phyloP scores from a whole-genome alignment of 1,140 invertebrate species.

The Contarinia nasturtii region DNA sequence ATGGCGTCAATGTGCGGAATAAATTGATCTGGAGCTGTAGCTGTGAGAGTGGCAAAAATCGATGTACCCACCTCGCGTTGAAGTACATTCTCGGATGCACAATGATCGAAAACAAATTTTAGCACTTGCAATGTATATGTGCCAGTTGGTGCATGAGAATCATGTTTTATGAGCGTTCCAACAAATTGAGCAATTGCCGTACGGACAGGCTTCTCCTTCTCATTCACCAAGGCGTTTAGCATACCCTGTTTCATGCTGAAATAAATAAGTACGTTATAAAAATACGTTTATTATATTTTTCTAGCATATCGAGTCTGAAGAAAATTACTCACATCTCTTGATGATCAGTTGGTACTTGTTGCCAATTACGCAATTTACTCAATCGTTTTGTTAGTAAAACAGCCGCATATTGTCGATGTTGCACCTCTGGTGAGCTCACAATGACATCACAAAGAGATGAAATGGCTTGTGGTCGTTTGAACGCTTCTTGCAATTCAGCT shows the following conservation, averaged over 20 bases:
- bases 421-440: constrained; percentile 28
- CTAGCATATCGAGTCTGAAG: too few relatives aligned
- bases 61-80: constrained; percentile 19
- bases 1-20: constrained; percentile 16
- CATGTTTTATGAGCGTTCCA: constrained; percentile 49
- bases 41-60: constrained; percentile 15
- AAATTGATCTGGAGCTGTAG: constrained; percentile 20
- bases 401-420: constrained; percentile 48
- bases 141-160: constrained; percentile 33
- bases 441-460: constrained; percentile 35
- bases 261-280: constrained; percentile 7
- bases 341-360: constrained; percentile 29
- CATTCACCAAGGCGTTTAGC: constrained; percentile 26
- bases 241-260: constrained; percentile 37
- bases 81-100: constrained; percentile 12
- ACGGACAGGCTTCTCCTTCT: constrained; percentile 39
- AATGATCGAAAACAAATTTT: constrained; percentile 32
- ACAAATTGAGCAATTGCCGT: constrained; percentile 43
- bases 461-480: constrained; percentile 39
- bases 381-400: constrained; percentile 40
- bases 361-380: constrained; percentile 36
- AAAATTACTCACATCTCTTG: constrained; percentile 25
- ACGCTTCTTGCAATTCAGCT: constrained; percentile 35
- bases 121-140: constrained; percentile 46
- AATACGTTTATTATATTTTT: constrained; percentile 2